Evolutionary conservation across 1,140 invertebrate genomes (phyloP).

Genomic region (Agraylea sexmaculata): DNA sequence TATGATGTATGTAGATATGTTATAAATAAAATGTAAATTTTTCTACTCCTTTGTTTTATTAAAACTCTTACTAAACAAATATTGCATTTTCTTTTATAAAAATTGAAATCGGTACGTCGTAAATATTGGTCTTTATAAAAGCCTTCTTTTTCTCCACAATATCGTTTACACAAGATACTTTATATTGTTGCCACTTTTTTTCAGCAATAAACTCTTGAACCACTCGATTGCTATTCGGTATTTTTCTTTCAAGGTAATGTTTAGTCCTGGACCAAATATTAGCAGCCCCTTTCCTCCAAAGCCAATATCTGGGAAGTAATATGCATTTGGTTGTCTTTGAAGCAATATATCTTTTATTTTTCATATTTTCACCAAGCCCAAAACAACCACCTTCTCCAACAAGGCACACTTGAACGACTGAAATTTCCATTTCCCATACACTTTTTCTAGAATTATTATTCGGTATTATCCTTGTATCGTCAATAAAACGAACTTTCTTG

Average conservation of each 20-base stretch:
- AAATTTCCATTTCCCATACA: too few relatives aligned
- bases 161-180: constrained; percentile 36
- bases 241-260: constrained; percentile 45
- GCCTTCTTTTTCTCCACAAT: constrained; percentile 34
- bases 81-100: constrained; percentile 41
- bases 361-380: constrained; percentile 47
- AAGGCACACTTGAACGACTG: constrained; percentile 40
- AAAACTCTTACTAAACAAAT: constrained; percentile 24
- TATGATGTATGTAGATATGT: background rate
- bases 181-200: constrained; percentile 42
- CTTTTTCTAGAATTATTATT: too few relatives aligned
- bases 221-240: constrained; percentile 42
- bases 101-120: constrained; percentile 51
- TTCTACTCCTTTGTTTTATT: background rate
- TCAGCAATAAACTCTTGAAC: constrained; percentile 41
- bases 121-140: constrained; percentile 40
- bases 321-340: constrained; percentile 42
- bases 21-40: background rate
- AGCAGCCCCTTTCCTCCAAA: constrained; percentile 45
- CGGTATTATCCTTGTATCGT: too few relatives aligned
- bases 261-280: constrained; percentile 51
- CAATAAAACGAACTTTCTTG: too few relatives aligned
- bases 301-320: constrained; percentile 48
- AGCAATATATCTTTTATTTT: constrained; percentile 45
- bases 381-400: constrained; percentile 36